Base-by-base conservation (phyloP, 2,113 vertebrate genomes). In the Struthio camelus region DNA sequence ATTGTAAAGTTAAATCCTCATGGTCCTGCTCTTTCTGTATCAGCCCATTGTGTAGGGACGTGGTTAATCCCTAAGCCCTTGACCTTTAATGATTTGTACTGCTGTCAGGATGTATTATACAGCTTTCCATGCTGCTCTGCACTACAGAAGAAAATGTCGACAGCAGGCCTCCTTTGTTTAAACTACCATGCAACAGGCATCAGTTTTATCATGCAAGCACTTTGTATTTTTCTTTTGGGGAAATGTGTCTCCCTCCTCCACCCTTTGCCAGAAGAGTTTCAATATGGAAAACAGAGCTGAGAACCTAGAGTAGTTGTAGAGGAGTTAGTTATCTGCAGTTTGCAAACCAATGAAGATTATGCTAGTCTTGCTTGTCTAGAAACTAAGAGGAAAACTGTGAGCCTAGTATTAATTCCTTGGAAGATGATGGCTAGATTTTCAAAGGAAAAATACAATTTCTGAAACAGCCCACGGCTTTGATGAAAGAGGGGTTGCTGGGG, bases 61-160 rank as follows among this genome's bases (percentile, higher is more conserved):
- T 91, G 79, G 93, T 90, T 96, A 96, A 96, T 97, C 95, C 93
- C 75, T 87, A 71, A 95, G 93, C 88, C 72, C 88, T 96, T 94
- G 94, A 96, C 95, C 94, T 96, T 96, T 93, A 90, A 93, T 94
- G 94, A 89, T 95, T 95, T 94, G 84, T 93, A 92, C 85, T 51
- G 90, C 92, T 95, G 88, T 96, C 95, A 92, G 90, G 92, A 92
- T 76, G 82, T 40, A 94, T 97, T 96, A 94, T 30, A 92, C 86
- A 95, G 90, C 92, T 91, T 95, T 94, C 76, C 87, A 82, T 91
- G 59, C 79, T 77, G 62, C 64, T 95, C 72, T 91, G 79, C 89
- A 59, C 88, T 91, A 73, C 53, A 93, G 80, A 94, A 94, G 81
- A 84, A 82, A 96, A 87, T 78, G 87, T 85, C 86, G 82, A 85